Evolutionary conservation across 2,113 vertebrate genomes (phyloP), one percentile per base, ranked within the genome.

Genomic region (Labeo rohita): DNA sequence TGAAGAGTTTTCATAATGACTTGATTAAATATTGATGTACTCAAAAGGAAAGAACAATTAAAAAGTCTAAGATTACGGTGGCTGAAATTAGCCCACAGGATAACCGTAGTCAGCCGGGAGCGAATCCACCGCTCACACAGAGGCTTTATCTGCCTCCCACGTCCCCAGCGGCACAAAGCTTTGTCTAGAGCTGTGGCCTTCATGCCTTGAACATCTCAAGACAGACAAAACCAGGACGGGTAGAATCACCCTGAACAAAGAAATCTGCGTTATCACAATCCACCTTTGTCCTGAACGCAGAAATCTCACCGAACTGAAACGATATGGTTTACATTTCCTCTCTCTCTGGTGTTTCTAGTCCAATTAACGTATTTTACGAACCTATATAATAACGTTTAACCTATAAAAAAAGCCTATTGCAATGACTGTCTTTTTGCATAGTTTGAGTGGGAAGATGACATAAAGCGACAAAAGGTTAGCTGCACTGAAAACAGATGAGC

Each of bases 41-140:
- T 83, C 61, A 4, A 52, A 72, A 86, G 84, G 9, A 84, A 36
- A 84, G 63, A 9, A 82, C 86, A 92, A 88, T 79, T 86, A 87
- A 88, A 75, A 86, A 85, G 81, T 77, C 84, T 84, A 90, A 88
- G 54, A 63, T 76, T 75, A 63, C 59, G 0, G 36, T 16, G 21
- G 23, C 59, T 68, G 80, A 82, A 81, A 81, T 81, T 6, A 81
- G 65, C 47, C 8, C 6, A 39, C 43, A 21, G 47, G 47, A 83
- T 83, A 50, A 70, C 80, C 9, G 2, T 54, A 54, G 39, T 83
- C 63, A 83, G 47, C 47, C 10, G 3, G 47, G 80, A 70, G 80
- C 23, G 2, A 34, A 80, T 70, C 52, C 16, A 21, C 47, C 45
- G 16, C 80, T 8, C 59, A 65, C 59, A 65, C 59, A 49, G 2